Base-by-base conservation (phyloP, 2,113 vertebrate species). In the Tragelaphus imberbis region DNA sequence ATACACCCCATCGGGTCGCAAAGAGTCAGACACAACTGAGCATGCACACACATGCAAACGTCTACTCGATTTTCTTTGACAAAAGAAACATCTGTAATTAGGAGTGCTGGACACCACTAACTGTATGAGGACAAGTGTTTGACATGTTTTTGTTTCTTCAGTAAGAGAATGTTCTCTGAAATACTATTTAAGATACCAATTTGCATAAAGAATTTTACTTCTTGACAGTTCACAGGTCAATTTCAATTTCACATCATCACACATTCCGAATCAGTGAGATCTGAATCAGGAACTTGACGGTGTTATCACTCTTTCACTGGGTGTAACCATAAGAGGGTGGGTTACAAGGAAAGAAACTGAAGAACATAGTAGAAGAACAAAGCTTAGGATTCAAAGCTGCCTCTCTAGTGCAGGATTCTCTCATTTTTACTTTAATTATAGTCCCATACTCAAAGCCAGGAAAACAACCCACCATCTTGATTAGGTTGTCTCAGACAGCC, bases 361-460 rank as follows among this genome's bases (percentile, higher is more conserved):
- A 84, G 56, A 68, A 51, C 40, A 30, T 0, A 25, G 58, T 7
- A 15, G 21, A 82, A 36, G 23, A 30, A 58, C 61, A 56, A 91
- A 80, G 40, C 27, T 58, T 84, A 63, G 71, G 89, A 93, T 87
- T 68, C 81, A 58, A 90, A 94, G 30, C 65, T 40, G 23, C 27
- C 63, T 68, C 27, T 40, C 21, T 23, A 47, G 8, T n/a, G 85
- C 40, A 87, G 44, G 59, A 58, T 58, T 77, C 65, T 87, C 25
- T 91, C 33, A 36, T 81, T 92, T 44, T 95, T 75, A 89, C 51
- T 75, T 91, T 90, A 97, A 88, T 86, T 92, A 89, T 51, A 49
- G 28, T 33, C 71, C 56, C 40, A 94, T 55, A 79, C 89, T 51
- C 47, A 95, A 97, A 93, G 89, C 36, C 79, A 90, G 23, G 61